Evolutionary conservation across 1,140 invertebrate genomes (phyloP).

Genomic region (Heliothis subflexa): DNA sequence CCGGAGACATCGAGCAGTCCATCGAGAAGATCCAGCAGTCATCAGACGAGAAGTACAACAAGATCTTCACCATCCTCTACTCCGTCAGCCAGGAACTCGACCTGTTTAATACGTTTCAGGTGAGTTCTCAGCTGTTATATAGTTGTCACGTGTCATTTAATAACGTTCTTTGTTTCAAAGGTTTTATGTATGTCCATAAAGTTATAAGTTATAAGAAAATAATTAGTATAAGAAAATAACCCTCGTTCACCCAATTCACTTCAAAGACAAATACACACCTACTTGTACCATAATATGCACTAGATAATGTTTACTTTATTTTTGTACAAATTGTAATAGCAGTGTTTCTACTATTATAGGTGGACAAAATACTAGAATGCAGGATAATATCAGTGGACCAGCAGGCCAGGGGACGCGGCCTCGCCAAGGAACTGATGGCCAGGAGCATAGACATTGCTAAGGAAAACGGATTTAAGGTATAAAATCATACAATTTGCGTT

Average conservation of each 20-base stretch:
- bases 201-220: too few relatives aligned
- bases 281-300: too few relatives aligned
- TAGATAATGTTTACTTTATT: too few relatives aligned
- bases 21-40: conserved; percentile 77
- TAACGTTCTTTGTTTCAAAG: too few relatives aligned
- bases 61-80: conserved; percentile 82
- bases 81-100: conserved; percentile 76
- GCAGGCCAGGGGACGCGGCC: conserved; percentile 89
- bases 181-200: too few relatives aligned
- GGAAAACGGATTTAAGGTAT: conserved; percentile 89
- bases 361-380: conserved; percentile 92
- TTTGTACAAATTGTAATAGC: neutral
- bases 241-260: too few relatives aligned
- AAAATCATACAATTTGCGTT: neutral
- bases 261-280: neutral
- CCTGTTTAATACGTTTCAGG: conserved; percentile 85
- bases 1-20: conserved; percentile 82
- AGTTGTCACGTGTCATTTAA: too few relatives aligned
- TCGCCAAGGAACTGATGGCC: conserved; percentile 90
- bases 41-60: conserved; percentile 78
- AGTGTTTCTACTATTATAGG: conserved; percentile 60
- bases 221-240: too few relatives aligned
- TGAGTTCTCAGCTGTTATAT: too few relatives aligned
- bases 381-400: conserved; percentile 92
- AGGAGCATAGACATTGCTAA: conserved; percentile 89